A percentile compares a stretch with the other conserved stretches of the same genome.
phyloP scores from a whole-genome alignment of 2,113 vertebrate genomes.

The Triplophysa dalaica region DNA sequence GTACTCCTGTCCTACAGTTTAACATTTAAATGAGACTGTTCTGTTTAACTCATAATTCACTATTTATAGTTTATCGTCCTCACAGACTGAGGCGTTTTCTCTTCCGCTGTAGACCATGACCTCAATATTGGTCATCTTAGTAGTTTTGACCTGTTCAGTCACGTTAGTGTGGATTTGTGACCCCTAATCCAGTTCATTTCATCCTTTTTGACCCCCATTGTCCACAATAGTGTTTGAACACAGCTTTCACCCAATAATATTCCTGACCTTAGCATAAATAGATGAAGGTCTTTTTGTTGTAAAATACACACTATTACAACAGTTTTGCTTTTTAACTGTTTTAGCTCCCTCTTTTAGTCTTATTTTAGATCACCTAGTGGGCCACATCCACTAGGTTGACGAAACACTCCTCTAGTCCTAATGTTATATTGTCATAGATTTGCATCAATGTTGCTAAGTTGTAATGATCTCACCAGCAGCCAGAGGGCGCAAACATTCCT shows the following conservation, averaged over 20 bases:
- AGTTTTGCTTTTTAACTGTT: too few species aligned
- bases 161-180: neutral
- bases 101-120: slow-evolving; percentile 37
- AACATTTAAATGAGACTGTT: neutral
- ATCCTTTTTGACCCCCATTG: neutral
- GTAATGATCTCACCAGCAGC: neutral
- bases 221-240: too few species aligned
- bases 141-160: neutral
- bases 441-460: neutral
- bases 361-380: too few species aligned
- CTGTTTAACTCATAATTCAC: slow-evolving; percentile 21
- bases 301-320: too few species aligned
- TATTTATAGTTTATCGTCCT: slow-evolving; percentile 14
- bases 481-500: slow-evolving; percentile 1
- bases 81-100: slow-evolving; percentile 29
- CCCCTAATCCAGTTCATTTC: neutral
- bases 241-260: too few species aligned
- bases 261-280: too few species aligned
- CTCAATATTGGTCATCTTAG: neutral
- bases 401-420: too few species aligned
- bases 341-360: too few species aligned
- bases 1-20: neutral
- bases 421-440: too few species aligned
- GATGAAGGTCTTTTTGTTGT: too few species aligned
- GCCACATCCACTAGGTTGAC: neutral